These are phyloP conservation scores for Thalassoma bifasciatum DNA, from an alignment of 2,113 vertebrate genomes.

Conservation along the genomic window DNA sequence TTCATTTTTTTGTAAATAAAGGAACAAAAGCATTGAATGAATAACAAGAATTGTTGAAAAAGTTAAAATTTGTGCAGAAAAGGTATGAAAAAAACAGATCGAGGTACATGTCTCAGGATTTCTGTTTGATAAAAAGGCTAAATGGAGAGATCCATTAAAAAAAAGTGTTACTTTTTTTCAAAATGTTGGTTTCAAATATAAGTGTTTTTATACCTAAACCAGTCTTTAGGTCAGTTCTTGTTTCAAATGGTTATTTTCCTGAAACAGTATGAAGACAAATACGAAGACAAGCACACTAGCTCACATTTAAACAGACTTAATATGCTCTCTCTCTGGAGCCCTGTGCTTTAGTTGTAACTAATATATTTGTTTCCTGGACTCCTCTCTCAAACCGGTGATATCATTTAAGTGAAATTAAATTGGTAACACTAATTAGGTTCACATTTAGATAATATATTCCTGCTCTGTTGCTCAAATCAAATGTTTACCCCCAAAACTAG, in stretches of 20 bases:
- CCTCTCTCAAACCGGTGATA: neutral
- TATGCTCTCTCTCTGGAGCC: neutral
- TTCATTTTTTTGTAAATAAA: too few species aligned
- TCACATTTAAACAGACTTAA: neutral
- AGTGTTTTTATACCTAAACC: neutral
- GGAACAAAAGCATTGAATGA: too few species aligned
- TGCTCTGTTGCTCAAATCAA: slow-evolving; percentile 5
- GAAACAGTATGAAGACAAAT: neutral
- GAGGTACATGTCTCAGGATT: too few species aligned
- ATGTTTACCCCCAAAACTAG: neutral
- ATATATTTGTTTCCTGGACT: neutral
- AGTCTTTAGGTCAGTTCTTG: neutral
- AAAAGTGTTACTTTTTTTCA: too few species aligned
- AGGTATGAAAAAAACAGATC: too few species aligned
- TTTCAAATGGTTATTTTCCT: too few species aligned
- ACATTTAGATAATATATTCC: neutral
- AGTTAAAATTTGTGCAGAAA: too few species aligned
- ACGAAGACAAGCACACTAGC: too few species aligned
- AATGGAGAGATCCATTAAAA: too few species aligned
- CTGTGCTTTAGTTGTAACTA: neutral
- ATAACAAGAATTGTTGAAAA: too few species aligned
- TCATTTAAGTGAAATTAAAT: neutral
- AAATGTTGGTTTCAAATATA: too few species aligned
- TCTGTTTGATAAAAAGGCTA: too few species aligned
- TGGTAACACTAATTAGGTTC: neutral